These are phyloP conservation scores for Aepyceros melampus DNA, from an alignment of 2,113 vertebrate species.

Conservation along the genomic window DNA sequence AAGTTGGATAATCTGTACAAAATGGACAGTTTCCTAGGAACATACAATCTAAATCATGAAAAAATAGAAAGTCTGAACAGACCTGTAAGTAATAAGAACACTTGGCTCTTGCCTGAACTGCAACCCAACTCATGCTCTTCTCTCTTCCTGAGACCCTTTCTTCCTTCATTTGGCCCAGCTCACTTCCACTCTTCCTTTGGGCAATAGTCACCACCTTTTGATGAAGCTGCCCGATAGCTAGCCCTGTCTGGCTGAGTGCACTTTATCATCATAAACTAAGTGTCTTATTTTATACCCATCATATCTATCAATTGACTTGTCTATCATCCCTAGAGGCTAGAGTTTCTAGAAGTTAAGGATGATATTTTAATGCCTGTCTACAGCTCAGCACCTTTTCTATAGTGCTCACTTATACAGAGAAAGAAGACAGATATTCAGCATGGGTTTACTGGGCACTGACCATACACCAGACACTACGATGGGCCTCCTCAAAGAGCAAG, in stretches of 20 bases:
- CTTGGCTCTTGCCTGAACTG: background rate
- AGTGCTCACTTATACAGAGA: background rate
- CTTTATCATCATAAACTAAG: background rate
- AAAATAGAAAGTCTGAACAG: background rate
- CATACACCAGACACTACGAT: background rate
- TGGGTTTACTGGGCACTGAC: background rate
- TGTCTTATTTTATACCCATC: background rate
- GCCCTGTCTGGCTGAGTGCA: background rate
- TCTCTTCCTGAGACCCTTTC: background rate
- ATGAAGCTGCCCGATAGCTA: background rate
- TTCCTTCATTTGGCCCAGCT: background rate
- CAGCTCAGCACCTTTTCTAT: background rate
- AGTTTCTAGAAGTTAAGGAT: background rate
- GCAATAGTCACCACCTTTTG: too few species aligned
- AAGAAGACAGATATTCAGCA: background rate
- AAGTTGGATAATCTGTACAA: background rate
- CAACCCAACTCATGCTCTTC: background rate
- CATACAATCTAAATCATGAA: background rate
- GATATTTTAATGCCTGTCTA: slow-evolving; percentile 41
- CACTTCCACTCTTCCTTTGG: background rate
- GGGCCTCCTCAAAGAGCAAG: background rate
- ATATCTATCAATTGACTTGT: background rate
- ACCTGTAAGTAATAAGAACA: background rate
- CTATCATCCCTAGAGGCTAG: background rate
- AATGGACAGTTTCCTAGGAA: background rate